These are phyloP conservation scores for Pomatostomus ruficeps DNA, from an alignment of 2,113 vertebrate genomes.

Conservation along the genomic window DNA sequence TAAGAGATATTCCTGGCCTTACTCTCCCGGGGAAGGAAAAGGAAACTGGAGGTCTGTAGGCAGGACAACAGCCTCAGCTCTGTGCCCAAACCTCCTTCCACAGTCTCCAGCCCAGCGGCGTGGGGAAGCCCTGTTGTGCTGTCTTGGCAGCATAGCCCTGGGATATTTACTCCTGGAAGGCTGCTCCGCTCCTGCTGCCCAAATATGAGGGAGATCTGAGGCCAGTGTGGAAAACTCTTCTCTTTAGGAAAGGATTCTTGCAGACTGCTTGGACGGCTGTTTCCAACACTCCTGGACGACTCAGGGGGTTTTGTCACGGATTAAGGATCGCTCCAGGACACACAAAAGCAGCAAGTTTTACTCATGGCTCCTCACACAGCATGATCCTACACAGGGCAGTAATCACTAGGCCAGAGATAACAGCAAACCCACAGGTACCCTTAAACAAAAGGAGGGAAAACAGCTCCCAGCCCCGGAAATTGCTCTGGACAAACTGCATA, in stretches of 20 bases:
- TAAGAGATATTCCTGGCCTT: not conserved
- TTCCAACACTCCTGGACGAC: not conserved
- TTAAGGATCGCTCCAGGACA: not conserved
- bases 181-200: not conserved
- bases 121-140: not conserved
- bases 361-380: not conserved
- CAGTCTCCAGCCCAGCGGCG: rapidly evolving
- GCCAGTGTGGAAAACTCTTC: not conserved
- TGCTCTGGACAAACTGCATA: constrained; percentile 54
- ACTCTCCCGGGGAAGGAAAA: not conserved
- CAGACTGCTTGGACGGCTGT: not conserved
- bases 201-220: not conserved
- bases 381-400: not conserved
- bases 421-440: not conserved
- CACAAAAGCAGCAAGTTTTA: constrained; percentile 29
- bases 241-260: not conserved
- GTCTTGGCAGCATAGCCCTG: rapidly evolving
- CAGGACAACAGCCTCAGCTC: not conserved
- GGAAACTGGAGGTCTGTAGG: not conserved
- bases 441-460: constrained; percentile 14
- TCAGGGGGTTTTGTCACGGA: not conserved
- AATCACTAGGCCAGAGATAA: constrained; percentile 28
- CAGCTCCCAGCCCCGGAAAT: not conserved
- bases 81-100: not conserved
- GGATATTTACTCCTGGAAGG: not conserved